These are phyloP conservation scores for Torymus tubicola DNA, from an alignment of 2,888 invertebrate species.

Conservation along the genomic window DNA sequence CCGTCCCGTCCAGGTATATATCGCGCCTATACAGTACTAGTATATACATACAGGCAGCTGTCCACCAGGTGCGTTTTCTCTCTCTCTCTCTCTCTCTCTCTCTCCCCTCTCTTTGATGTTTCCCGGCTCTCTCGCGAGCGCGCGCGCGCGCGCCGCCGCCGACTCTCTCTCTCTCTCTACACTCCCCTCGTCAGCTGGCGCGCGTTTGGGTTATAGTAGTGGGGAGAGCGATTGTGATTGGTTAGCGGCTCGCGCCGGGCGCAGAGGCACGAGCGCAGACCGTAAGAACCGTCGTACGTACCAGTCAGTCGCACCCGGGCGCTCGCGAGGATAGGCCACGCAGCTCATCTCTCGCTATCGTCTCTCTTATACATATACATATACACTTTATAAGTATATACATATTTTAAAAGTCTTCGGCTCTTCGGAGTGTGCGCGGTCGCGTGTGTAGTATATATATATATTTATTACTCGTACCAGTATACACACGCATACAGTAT, in stretches of 20 bases:
- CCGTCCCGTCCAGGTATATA: too few species aligned
- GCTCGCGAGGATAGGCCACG: conserved; percentile 46
- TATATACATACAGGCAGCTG: conserved; percentile 22
- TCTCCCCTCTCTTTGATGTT: conserved; percentile 36
- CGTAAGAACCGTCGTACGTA: too few species aligned
- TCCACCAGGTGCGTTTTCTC: conserved; percentile 70
- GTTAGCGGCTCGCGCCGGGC: conserved; percentile 73
- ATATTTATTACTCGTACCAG: too few species aligned
- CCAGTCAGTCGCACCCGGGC: conserved; percentile 72
- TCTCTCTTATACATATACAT: not conserved
- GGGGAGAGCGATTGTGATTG: conserved; percentile 64
- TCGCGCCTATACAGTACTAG: not conserved
- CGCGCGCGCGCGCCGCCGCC: conserved; percentile 51
- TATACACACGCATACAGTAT: too few species aligned
- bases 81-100: not conserved
- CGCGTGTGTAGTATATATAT: too few species aligned
- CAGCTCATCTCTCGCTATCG: conserved; percentile 1
- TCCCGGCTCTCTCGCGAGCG: conserved; percentile 33
- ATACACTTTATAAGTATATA: too few species aligned
- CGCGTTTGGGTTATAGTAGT: conserved; percentile 19
- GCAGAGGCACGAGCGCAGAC: conserved; percentile 31
- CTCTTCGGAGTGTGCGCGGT: too few species aligned
- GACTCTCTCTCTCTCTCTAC: not conserved
- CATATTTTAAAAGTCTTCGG: too few species aligned
- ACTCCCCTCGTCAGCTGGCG: conserved; percentile 54